Percentiles rank a stretch among this genome's conserved stretches.
Evolutionary conservation across 2,888 invertebrate genomes (phyloP).

Genomic region (Erebia ligea): DNA sequence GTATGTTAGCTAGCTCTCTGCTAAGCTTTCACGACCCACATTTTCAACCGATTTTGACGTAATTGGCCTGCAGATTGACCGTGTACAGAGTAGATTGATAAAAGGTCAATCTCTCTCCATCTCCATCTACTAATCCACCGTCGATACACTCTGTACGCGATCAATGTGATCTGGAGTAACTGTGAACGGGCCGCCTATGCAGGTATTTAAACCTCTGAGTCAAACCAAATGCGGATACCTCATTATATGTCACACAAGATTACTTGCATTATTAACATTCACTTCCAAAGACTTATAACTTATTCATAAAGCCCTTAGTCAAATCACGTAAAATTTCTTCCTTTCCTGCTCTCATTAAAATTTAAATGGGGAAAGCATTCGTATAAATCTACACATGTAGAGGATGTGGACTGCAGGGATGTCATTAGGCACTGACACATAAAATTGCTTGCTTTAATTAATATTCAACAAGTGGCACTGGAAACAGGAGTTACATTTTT

Average conservation of each 20-base stretch:
- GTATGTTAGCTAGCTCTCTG: background rate
- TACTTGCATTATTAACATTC: background rate
- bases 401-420: slow-evolving; percentile 43
- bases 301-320: slow-evolving; percentile 10
- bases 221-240: background rate
- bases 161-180: too few species aligned
- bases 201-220: too few species aligned
- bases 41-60: too few species aligned
- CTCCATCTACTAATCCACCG: too few species aligned
- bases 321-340: slow-evolving; percentile 32
- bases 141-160: too few species aligned
- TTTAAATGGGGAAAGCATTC: slow-evolving; percentile 51
- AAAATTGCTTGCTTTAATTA: slow-evolving; percentile 17
- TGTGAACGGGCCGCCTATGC: too few species aligned
- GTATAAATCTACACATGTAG: slow-evolving; percentile 45
- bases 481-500: too few species aligned
- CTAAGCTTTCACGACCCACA: too few species aligned
- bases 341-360: slow-evolving; percentile 56
- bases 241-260: background rate
- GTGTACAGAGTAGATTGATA: too few species aligned
- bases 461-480: background rate
- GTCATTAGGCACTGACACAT: slow-evolving; percentile 56
- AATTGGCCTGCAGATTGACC: too few species aligned
- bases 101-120: too few species aligned
- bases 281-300: background rate